A percentile compares a stretch with the other conserved stretches of the same genome.
Conservation (phyloP, 2,888 invertebrate species). For the Dione vanillae region DNA sequence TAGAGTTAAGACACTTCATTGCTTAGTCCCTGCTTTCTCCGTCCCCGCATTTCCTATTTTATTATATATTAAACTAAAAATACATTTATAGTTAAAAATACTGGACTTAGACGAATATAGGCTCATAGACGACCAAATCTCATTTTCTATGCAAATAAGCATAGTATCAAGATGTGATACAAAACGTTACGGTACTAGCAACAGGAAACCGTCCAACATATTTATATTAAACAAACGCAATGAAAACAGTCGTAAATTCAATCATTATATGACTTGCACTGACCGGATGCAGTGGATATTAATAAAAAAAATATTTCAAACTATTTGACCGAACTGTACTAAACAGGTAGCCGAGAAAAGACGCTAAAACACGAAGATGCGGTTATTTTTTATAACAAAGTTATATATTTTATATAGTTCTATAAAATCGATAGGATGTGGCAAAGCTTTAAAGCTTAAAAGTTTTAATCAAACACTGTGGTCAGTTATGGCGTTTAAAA, state of each 20-base stretch:
- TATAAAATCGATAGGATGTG: slow-evolving; percentile 75
- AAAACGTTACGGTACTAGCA: slow-evolving; percentile 68
- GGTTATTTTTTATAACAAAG: slow-evolving; percentile 69
- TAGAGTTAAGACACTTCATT: too few species aligned
- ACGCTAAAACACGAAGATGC: slow-evolving; percentile 57
- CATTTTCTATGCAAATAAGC: not conserved
- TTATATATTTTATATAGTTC: slow-evolving; percentile 69
- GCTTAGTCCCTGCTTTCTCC: too few species aligned
- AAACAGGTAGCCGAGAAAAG: slow-evolving; percentile 61
- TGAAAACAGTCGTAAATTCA: slow-evolving; percentile 83
- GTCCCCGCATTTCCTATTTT: too few species aligned
- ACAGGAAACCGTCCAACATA: slow-evolving; percentile 78
- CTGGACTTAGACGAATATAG: too few species aligned
- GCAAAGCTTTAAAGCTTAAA: slow-evolving; percentile 58
- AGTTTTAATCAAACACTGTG: slow-evolving; percentile 64
- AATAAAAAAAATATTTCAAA: slow-evolving; percentile 63
- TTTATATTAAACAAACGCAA: slow-evolving; percentile 82
- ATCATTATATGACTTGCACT: slow-evolving; percentile 74
- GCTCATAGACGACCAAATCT: too few species aligned
- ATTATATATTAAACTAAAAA: not conserved
- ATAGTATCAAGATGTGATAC: slow-evolving; percentile 36
- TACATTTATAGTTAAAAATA: not conserved
- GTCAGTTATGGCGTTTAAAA: slow-evolving; percentile 56
- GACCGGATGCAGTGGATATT: slow-evolving; percentile 77
- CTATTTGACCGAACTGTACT: slow-evolving; percentile 72